A percentile compares a stretch with the other conserved stretches of the same genome.
Evolutionary conservation across 2,797 vertebrate genomes (phyloP).

Genomic region (Anableps anableps): DNA sequence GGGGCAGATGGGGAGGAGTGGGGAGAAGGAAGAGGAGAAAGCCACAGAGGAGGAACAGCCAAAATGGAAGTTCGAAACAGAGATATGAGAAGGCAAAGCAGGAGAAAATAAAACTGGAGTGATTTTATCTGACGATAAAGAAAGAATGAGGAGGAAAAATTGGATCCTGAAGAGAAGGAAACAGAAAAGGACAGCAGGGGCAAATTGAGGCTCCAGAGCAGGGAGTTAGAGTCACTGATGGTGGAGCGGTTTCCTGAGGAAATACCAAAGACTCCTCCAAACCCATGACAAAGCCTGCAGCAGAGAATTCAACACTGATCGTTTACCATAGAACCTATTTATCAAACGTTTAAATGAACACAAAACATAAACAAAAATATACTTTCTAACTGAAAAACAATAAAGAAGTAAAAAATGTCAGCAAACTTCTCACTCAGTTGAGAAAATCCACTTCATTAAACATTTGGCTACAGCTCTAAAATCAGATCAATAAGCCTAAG

Average conservation of each 20-base stretch:
- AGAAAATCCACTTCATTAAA: constrained; percentile 40
- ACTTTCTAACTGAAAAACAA: neutral
- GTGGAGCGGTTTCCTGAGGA: constrained; percentile 63
- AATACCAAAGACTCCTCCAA: constrained; percentile 60
- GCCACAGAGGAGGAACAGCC: neutral
- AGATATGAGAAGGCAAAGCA: neutral
- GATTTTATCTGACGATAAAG: constrained; percentile 6
- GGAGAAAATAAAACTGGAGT: neutral
- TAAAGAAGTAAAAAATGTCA: neutral
- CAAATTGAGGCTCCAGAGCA: constrained; percentile 1
- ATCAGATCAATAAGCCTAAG: constrained; percentile 31
- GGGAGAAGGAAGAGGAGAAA: constrained; percentile 9
- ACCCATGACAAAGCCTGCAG: constrained; percentile 25
- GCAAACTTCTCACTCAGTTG: neutral
- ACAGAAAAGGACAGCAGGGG: constrained; percentile 8
- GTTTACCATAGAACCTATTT: neutral
- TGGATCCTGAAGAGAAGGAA: constrained; percentile 10
- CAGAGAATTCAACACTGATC: constrained; percentile 3
- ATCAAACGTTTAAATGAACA: neutral
- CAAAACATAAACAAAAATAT: neutral
- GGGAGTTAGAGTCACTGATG: constrained; percentile 16
- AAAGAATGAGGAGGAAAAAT: neutral
- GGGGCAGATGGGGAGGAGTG: constrained; percentile 3
- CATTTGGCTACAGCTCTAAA: constrained; percentile 15
- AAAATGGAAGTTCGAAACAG: neutral